Percentiles rank a stretch among this genome's conserved stretches.
Conservation (phyloP, 2,888 invertebrate genomes). For the Sussaba pulchella region DNA sequence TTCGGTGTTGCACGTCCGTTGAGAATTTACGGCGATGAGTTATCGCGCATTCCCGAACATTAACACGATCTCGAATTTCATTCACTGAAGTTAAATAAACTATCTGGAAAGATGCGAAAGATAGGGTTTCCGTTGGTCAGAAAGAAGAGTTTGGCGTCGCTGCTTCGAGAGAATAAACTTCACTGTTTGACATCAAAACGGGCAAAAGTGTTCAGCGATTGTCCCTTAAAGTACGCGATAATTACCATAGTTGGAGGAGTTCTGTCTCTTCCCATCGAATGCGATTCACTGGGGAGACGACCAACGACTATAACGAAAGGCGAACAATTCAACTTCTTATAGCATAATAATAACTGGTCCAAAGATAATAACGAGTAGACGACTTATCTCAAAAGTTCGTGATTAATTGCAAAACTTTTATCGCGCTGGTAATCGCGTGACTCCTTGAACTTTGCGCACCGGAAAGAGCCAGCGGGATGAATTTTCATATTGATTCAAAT, state of each 20-base stretch:
- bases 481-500: constrained; percentile 41
- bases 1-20: not conserved
- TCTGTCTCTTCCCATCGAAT: not conserved
- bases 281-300: not conserved
- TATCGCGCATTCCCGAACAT: constrained; percentile 13
- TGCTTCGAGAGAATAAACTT: constrained; percentile 11
- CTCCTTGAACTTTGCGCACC: constrained; percentile 45
- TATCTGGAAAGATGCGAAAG: constrained; percentile 31
- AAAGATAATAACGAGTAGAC: constrained; percentile 63
- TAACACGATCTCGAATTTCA: constrained; percentile 22
- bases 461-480: not conserved
- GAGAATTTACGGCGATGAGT: constrained; percentile 7
- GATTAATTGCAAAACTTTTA: constrained; percentile 68
- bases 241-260: not conserved
- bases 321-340: constrained; percentile 13
- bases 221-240: not conserved
- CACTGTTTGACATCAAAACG: not conserved
- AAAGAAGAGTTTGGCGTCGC: not conserved
- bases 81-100: constrained; percentile 30
- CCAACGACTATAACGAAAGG: not conserved
- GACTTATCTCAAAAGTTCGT: constrained; percentile 62
- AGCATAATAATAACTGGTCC: constrained; percentile 61
- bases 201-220: not conserved
- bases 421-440: constrained; percentile 60
- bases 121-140: constrained; percentile 25